A percentile compares a stretch with the other conserved stretches of the same genome.
phyloP scores from a whole-genome alignment of 2,888 invertebrate genomes.

The Calameuta filiformis region DNA sequence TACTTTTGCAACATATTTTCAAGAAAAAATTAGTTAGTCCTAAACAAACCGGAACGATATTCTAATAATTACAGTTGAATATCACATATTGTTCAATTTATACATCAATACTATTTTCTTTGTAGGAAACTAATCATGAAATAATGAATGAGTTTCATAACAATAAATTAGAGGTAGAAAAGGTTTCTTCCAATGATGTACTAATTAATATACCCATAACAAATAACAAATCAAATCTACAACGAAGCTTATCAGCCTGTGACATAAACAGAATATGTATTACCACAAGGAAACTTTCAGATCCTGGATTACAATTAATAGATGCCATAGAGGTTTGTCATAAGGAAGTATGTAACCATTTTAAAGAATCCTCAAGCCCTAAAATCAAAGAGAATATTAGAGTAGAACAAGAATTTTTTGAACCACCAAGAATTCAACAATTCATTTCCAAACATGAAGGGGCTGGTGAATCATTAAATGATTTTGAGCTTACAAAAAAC shows the following conservation, averaged over 20 bases:
- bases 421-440: neutral
- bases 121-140: neutral
- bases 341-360: neutral
- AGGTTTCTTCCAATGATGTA: neutral
- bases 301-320: neutral
- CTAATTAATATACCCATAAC: neutral
- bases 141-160: neutral
- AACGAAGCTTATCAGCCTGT: neutral
- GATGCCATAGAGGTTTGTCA: neutral
- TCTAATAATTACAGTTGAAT: neutral
- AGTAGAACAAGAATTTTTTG: neutral
- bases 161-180: neutral
- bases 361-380: neutral
- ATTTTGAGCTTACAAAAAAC: neutral
- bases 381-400: neutral
- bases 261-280: neutral
- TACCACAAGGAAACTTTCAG: neutral
- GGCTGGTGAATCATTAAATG: slow-evolving; percentile 24
- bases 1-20: neutral
- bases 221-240: neutral
- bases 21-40: neutral
- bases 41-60: neutral
- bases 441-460: neutral
- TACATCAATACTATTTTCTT: neutral
- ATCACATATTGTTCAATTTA: neutral